These are phyloP conservation scores for Drosophila triauraria DNA, from an alignment of 1,140 invertebrate species.

Conservation along the genomic window DNA sequence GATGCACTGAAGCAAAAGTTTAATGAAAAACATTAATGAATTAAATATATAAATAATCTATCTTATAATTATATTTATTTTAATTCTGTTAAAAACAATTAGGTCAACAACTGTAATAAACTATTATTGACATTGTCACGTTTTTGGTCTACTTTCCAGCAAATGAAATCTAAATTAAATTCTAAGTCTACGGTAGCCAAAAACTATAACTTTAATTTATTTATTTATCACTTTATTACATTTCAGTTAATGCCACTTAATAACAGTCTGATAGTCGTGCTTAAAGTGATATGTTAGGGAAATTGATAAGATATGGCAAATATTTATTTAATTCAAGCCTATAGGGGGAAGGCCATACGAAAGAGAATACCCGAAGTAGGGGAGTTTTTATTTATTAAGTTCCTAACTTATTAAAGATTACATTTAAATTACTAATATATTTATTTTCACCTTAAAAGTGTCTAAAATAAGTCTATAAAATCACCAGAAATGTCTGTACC, in stretches of 20 bases:
- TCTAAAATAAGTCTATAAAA: too few relatives aligned
- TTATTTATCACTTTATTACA: conserved; percentile 42
- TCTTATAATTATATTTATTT: not conserved
- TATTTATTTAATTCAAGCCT: conserved; percentile 28
- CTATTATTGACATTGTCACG: too few relatives aligned
- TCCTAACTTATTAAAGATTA: too few relatives aligned
- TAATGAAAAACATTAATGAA: too few relatives aligned
- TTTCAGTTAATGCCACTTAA: conserved; percentile 34
- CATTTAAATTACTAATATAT: too few relatives aligned
- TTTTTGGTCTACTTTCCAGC: not conserved
- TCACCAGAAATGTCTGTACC: too few relatives aligned
- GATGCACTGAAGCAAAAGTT: conserved; percentile 8
- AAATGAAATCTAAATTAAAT: not conserved
- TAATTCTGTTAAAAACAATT: not conserved
- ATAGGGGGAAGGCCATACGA: not conserved
- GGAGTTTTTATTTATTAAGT: too few relatives aligned
- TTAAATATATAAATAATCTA: not conserved
- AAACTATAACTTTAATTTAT: conserved; percentile 29
- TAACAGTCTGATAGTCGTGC: conserved; percentile 19
- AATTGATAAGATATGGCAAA: conserved; percentile 26
- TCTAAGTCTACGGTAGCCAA: not conserved
- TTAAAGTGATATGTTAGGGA: conserved; percentile 24
- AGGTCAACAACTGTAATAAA: too few relatives aligned
- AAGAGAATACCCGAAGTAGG: not conserved
- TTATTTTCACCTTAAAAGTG: too few relatives aligned